phyloP scores from a whole-genome alignment of 1,140 invertebrate genomes.

The Papilio dardanus region DNA sequence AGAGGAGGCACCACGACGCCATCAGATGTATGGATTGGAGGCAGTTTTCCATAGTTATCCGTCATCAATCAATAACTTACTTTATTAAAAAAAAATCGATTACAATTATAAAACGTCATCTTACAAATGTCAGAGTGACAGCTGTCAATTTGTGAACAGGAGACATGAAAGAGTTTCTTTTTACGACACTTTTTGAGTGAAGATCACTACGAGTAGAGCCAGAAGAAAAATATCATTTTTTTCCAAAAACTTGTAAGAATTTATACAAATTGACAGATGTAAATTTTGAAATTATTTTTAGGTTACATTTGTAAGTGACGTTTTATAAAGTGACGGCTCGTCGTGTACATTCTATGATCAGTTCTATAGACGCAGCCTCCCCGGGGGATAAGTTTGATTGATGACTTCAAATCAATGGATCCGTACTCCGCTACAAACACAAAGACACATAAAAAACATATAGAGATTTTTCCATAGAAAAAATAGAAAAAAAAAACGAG shows the following conservation, averaged over 20 bases:
- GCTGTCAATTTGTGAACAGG: neutral
- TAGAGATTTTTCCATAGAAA: conserved; percentile 31
- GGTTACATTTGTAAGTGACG: conserved; percentile 32
- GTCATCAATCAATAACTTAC: conserved; percentile 79
- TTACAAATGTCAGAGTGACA: conserved; percentile 2
- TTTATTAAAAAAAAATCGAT: conserved; percentile 39
- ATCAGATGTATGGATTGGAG: conserved; percentile 51
- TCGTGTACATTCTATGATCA: conserved; percentile 76
- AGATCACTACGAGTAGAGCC: too few species aligned
- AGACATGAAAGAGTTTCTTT: too few species aligned
- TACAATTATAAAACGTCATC: conserved; percentile 22
- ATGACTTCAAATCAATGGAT: conserved; percentile 82
- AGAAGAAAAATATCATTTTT: too few species aligned
- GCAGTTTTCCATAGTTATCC: conserved; percentile 73
- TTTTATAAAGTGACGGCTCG: conserved; percentile 64
- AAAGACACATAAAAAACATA: conserved; percentile 25
- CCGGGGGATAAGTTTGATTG: conserved; percentile 72
- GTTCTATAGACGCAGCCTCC: conserved; percentile 78
- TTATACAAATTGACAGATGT: too few species aligned
- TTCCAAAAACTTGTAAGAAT: too few species aligned
- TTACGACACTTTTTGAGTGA: too few species aligned
- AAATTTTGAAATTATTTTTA: too few species aligned
- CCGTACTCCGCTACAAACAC: conserved; percentile 56
- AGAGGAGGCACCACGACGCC: conserved; percentile 79
- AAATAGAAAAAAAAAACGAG: conserved; percentile 42